Evolutionary conservation across 2,888 invertebrate genomes (phyloP).

Genomic region (Diogma glabrata): DNA sequence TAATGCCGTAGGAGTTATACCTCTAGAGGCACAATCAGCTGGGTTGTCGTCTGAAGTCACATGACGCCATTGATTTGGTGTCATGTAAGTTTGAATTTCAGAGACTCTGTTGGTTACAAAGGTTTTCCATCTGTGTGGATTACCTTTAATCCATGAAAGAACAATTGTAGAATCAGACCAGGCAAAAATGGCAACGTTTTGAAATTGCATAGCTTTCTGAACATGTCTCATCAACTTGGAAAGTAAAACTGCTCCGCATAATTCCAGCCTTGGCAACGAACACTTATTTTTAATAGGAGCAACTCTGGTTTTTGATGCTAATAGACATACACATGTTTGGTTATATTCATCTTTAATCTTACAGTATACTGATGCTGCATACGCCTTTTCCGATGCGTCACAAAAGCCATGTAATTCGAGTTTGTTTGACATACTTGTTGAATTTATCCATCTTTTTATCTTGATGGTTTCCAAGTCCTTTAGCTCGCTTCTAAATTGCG

Average conservation of each 20-base stretch:
- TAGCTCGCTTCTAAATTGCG: too few species aligned
- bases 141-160: not conserved
- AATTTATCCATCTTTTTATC: too few species aligned
- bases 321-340: too few species aligned
- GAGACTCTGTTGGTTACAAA: not conserved
- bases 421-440: too few species aligned
- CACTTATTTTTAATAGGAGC: not conserved
- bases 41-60: not conserved
- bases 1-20: not conserved
- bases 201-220: not conserved
- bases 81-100: not conserved
- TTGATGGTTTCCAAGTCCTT: too few species aligned
- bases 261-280: not conserved
- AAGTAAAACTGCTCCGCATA: not conserved
- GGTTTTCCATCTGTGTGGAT: not conserved
- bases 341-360: too few species aligned
- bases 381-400: too few species aligned
- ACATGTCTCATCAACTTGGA: not conserved
- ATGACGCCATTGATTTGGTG: not conserved
- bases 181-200: not conserved
- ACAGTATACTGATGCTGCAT: too few species aligned
- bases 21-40: not conserved
- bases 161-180: not conserved
- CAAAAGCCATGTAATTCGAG: too few species aligned
- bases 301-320: not conserved